phyloP scores from a whole-genome alignment of 2,888 invertebrate genomes.

The Morinoia aosen region DNA sequence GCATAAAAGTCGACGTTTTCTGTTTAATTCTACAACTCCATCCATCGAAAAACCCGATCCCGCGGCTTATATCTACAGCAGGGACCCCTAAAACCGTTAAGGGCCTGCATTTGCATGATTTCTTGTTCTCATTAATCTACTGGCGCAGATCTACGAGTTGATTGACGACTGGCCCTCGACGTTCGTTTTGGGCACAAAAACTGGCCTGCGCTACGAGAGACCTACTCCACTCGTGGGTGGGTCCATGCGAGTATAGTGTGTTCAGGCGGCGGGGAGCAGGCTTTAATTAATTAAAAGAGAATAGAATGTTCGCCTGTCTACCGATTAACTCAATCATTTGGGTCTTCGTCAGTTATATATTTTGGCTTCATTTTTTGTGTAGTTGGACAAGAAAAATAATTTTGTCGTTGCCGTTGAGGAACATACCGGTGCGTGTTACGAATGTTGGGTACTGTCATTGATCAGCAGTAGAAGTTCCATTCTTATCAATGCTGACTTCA shows the following conservation, averaged over 20 bases:
- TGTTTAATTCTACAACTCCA: neutral
- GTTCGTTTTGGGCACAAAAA: neutral
- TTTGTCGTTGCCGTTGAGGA: no score
- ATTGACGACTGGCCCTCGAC: neutral
- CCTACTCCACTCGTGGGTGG: neutral
- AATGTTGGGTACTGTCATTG: no score
- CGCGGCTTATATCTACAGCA: neutral
- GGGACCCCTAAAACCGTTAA: neutral
- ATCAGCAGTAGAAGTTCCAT: no score
- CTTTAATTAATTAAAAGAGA: neutral
- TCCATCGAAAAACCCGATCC: neutral
- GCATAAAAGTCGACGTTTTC: no score
- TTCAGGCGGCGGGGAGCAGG: neutral
- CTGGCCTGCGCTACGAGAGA: neutral
- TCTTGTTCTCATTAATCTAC: conserved; percentile 14
- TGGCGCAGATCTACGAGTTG: neutral
- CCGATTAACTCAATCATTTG: neutral
- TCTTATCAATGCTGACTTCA: no score
- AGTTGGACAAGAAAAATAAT: no score
- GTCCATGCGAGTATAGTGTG: neutral
- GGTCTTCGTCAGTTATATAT: neutral
- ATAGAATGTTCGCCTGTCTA: neutral
- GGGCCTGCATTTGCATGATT: conserved; percentile 14
- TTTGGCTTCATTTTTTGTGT: neutral
- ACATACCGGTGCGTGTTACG: no score